Percentiles rank a stretch among this genome's conserved stretches.
These are phyloP conservation scores for Cardiocondyla obscurior DNA, from an alignment of 1,140 invertebrate genomes.

Conservation along the genomic window DNA sequence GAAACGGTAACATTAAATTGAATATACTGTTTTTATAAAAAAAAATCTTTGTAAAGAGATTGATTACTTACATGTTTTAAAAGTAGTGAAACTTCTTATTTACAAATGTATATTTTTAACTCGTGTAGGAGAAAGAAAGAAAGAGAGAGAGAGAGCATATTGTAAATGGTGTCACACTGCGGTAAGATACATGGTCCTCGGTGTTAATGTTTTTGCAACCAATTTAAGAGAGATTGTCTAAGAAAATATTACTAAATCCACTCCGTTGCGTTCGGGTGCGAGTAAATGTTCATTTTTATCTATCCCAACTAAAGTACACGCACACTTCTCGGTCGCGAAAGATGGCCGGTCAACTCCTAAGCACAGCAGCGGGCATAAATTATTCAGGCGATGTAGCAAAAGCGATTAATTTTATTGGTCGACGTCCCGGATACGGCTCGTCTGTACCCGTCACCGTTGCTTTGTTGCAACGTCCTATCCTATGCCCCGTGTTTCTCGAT, in stretches of 20 bases:
- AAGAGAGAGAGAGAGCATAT: background rate
- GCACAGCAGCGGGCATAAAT: constrained; percentile 76
- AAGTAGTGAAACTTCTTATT: background rate
- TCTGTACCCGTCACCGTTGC: constrained; percentile 75
- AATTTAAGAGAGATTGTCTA: background rate
- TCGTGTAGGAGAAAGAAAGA: background rate
- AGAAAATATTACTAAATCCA: constrained; percentile 1
- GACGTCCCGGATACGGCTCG: constrained; percentile 80
- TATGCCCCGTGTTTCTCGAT: constrained; percentile 68
- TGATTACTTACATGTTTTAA: background rate
- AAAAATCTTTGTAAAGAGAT: too few relatives aligned
- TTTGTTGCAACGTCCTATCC: constrained; percentile 74
- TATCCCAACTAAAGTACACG: background rate
- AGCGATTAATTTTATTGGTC: constrained; percentile 82
- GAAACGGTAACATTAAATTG: background rate
- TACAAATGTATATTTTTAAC: background rate
- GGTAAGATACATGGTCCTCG: background rate
- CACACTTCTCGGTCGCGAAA: constrained; percentile 42
- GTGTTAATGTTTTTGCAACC: background rate
- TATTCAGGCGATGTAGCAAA: constrained; percentile 78
- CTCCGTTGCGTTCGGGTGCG: background rate
- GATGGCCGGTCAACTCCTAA: constrained; percentile 67
- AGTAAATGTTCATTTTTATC: constrained; percentile 23
- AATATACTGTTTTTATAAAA: background rate
- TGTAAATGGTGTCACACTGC: background rate